Evolutionary conservation across 2,113 vertebrate genomes (phyloP).

Genomic region (Pomatostomus ruficeps): DNA sequence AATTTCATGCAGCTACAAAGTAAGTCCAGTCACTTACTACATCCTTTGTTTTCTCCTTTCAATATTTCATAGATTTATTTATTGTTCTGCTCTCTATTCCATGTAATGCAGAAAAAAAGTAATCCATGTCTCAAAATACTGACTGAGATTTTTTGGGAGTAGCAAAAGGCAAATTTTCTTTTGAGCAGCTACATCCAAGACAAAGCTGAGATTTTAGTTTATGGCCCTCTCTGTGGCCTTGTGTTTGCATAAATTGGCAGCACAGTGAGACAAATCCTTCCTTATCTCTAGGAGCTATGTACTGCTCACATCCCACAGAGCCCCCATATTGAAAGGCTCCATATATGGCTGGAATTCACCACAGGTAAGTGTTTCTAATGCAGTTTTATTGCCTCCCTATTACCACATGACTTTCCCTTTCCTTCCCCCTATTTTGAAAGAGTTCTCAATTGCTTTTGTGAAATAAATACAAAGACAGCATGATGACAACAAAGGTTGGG

Average conservation of each 20-base stretch:
- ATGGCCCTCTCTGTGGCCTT: not conserved
- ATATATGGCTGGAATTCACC: not conserved
- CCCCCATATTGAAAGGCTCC: not conserved
- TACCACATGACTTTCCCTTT: not conserved
- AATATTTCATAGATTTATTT: not conserved
- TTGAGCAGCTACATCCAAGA: not conserved
- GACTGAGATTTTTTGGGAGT: not conserved
- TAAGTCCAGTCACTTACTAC: not conserved
- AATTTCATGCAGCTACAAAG: not conserved
- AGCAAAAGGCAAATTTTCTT: not conserved
- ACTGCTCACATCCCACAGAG: not conserved
- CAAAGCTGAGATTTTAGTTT: not conserved
- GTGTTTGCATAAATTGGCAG: not conserved
- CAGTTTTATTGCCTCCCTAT: not conserved
- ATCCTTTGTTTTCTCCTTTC: not conserved
- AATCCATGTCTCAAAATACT: not conserved
- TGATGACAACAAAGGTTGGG: not conserved
- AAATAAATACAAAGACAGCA: not conserved
- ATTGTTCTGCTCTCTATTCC: not conserved
- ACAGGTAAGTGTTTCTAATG: not conserved
- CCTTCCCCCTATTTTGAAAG: not conserved
- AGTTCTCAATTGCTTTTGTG: not conserved
- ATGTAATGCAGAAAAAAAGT: not conserved
- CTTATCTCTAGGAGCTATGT: not conserved
- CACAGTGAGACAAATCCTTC: not conserved